Evolutionary conservation across 2,113 vertebrate species (phyloP).

Genomic region (Aptenodytes patagonicus): DNA sequence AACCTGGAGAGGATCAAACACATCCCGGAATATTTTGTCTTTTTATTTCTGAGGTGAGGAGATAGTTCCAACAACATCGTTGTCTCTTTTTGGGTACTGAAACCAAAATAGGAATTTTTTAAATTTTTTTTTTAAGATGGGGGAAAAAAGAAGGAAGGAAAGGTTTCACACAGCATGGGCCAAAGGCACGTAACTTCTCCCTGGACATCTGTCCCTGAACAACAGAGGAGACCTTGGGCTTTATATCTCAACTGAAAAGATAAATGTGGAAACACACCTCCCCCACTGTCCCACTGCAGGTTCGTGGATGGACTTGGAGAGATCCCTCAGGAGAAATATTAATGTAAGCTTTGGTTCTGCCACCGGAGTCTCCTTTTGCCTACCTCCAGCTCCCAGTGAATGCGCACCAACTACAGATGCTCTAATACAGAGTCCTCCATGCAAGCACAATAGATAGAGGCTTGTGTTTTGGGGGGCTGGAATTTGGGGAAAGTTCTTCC

Average conservation of each 20-base stretch:
- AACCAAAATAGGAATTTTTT: background rate
- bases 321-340: background rate
- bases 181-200: slow-evolving; percentile 1
- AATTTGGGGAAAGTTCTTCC: background rate
- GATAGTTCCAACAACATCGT: background rate
- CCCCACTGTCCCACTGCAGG: background rate
- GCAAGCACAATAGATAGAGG: accelerated
- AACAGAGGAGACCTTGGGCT: slow-evolving; percentile 36
- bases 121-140: background rate
- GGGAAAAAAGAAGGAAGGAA: background rate
- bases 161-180: background rate
- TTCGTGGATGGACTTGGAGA: background rate
- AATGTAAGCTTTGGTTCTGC: background rate
- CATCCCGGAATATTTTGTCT: background rate
- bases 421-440: accelerated
- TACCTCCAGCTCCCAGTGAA: background rate
- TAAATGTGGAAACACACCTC: background rate
- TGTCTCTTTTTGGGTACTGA: background rate
- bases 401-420: accelerated
- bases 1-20: background rate
- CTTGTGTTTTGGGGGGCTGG: background rate
- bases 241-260: slow-evolving; percentile 2
- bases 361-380: background rate
- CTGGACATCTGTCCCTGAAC: slow-evolving; percentile 39
- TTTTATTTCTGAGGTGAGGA: background rate